These are phyloP conservation scores for Delichon dasypus DNA, from an alignment of 2,797 vertebrate species.

Conservation along the genomic window DNA sequence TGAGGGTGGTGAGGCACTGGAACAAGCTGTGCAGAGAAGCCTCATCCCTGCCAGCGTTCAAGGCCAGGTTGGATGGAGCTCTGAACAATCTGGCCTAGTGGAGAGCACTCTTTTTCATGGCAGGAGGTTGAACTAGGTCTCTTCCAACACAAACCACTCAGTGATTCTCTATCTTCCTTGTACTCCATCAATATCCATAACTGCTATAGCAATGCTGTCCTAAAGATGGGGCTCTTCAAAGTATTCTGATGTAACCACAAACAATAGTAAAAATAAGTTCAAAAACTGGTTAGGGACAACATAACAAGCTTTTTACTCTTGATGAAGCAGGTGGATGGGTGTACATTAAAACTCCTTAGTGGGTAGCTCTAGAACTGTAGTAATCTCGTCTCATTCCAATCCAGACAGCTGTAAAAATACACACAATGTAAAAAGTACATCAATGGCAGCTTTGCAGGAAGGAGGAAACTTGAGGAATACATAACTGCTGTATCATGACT, in stretches of 20 bases:
- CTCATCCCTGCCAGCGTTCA: not conserved
- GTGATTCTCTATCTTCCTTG: not conserved
- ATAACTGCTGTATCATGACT: not conserved
- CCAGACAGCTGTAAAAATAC: not conserved
- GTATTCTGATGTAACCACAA: not conserved
- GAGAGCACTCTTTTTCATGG: not conserved
- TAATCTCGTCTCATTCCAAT: not conserved
- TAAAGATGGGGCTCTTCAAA: not conserved
- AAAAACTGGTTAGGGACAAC: not conserved
- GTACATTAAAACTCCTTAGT: not conserved
- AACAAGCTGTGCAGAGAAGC: not conserved
- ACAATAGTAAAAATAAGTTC: not conserved
- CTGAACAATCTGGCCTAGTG: not conserved
- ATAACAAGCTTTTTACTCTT: not conserved
- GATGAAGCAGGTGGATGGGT: not conserved
- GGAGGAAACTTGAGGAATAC: not conserved
- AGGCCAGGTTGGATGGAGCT: not conserved
- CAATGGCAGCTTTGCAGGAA: not conserved
- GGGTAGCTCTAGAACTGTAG: not conserved
- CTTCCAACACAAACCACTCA: not conserved
- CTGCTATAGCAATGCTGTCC: not conserved
- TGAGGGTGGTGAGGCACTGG: not conserved
- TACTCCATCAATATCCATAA: not conserved
- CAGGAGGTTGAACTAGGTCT: not conserved
- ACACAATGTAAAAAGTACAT: not conserved